A percentile compares a stretch with the other conserved stretches of the same genome.
phyloP scores from a whole-genome alignment of 2,113 vertebrate genomes.

The Neogale vison region DNA sequence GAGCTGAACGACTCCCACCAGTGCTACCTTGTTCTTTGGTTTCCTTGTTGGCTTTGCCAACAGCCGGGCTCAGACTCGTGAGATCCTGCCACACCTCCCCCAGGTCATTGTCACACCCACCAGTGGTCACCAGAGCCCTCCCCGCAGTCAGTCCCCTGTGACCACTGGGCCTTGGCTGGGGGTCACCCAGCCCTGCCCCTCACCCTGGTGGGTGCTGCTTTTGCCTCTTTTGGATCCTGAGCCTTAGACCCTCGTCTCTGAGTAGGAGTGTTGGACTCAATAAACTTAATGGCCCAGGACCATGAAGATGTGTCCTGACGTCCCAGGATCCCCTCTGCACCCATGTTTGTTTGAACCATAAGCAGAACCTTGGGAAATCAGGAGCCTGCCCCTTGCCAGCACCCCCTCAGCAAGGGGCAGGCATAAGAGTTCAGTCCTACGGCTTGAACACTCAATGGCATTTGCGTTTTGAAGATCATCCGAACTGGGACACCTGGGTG shows the following conservation, averaged over 20 bases:
- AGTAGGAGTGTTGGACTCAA: neutral
- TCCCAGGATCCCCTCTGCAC: neutral
- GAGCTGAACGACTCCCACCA: neutral
- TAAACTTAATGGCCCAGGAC: neutral
- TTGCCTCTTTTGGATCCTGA: neutral
- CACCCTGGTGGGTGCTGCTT: accelerated
- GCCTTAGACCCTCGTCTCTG: neutral
- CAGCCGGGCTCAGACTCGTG: too few species aligned
- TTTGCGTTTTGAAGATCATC: too few species aligned
- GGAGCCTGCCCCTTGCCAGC: accelerated
- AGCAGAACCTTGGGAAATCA: neutral
- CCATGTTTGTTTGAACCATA: accelerated
- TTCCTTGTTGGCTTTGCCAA: neutral
- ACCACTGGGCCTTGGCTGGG: neutral
- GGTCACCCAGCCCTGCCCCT: neutral
- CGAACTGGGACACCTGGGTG: too few species aligned
- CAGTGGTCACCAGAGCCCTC: neutral
- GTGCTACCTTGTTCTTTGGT: accelerated
- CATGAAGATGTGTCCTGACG: neutral
- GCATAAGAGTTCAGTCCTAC: accelerated
- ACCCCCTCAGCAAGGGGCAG: neutral
- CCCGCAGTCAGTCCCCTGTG: neutral
- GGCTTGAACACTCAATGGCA: neutral
- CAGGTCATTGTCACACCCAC: neutral
- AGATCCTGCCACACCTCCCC: neutral